Percentiles rank a stretch among this genome's conserved stretches.
phyloP scores from a whole-genome alignment of 2,113 vertebrate genomes.

The Halichoerus grypus region DNA sequence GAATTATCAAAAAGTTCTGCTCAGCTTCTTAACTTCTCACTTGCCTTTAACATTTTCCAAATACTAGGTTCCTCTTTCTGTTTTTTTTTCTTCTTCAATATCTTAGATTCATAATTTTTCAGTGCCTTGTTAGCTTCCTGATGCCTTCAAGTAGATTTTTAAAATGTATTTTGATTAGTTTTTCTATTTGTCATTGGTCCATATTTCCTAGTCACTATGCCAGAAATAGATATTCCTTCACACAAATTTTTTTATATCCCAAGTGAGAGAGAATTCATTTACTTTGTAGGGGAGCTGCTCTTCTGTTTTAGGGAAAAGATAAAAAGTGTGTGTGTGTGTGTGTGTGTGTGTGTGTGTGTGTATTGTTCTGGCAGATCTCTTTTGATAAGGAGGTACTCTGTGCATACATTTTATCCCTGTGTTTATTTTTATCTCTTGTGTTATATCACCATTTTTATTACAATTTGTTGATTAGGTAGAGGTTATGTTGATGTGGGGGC shows the following conservation, averaged over 20 bases:
- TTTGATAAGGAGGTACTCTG: background rate
- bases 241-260: background rate
- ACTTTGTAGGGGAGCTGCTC: background rate
- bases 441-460: background rate
- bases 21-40: background rate
- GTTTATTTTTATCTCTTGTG: background rate
- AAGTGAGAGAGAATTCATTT: background rate
- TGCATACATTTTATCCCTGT: background rate
- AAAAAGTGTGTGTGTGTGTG: background rate
- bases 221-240: background rate
- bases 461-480: background rate
- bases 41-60: conserved; percentile 32
- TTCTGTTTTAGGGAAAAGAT: background rate
- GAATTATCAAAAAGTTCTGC: background rate
- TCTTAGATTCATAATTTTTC: background rate
- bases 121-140: background rate
- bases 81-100: background rate
- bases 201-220: background rate
- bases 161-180: background rate
- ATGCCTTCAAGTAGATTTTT: background rate
- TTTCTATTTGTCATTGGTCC: background rate
- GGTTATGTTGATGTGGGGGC: background rate
- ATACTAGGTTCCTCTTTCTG: background rate
- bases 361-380: background rate
- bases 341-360: background rate